Evolutionary conservation across 2,888 invertebrate genomes (phyloP).

Genomic region (Euclidia mi): DNA sequence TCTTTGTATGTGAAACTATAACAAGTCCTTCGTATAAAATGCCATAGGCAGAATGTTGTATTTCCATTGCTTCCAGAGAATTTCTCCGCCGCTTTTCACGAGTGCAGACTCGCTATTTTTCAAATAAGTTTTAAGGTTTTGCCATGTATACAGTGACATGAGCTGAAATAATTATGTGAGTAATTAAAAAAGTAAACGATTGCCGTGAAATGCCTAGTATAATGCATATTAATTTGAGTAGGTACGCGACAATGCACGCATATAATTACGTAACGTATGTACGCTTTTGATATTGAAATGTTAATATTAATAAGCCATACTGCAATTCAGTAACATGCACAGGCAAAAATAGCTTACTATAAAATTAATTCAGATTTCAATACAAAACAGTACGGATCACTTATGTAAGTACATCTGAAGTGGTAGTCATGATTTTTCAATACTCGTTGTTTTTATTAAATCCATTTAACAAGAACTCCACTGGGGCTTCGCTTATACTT

Average conservation of each 20-base stretch:
- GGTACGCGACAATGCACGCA: slow-evolving; percentile 35
- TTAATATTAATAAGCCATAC: slow-evolving; percentile 18
- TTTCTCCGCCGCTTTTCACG: slow-evolving; percentile 12
- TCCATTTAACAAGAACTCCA: too few relatives aligned
- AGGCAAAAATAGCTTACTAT: slow-evolving; percentile 5
- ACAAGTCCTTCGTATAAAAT: slow-evolving; percentile 19
- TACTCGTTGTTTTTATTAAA: too few relatives aligned
- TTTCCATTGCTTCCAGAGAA: slow-evolving; percentile 9
- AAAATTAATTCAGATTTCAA: not conserved
- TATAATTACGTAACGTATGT: slow-evolving; percentile 39
- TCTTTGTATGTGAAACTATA: slow-evolving; percentile 5
- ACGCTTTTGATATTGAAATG: slow-evolving; percentile 34
- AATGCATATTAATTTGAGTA: slow-evolving; percentile 7
- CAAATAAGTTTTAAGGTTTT: slow-evolving; percentile 1
- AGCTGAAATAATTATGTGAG: slow-evolving; percentile 5
- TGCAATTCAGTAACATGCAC: slow-evolving; percentile 26
- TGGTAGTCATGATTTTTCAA: too few relatives aligned
- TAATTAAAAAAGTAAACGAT: slow-evolving; percentile 9
- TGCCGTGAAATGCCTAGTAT: not conserved
- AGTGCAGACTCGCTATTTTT: slow-evolving; percentile 5
- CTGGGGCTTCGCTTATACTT: too few relatives aligned
- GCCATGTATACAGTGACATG: not conserved
- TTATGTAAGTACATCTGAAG: too few relatives aligned
- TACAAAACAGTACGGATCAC: not conserved
- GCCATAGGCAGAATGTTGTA: slow-evolving; percentile 25